phyloP scores from a whole-genome alignment of 2,113 vertebrate genomes.

The Equus przewalskii region DNA sequence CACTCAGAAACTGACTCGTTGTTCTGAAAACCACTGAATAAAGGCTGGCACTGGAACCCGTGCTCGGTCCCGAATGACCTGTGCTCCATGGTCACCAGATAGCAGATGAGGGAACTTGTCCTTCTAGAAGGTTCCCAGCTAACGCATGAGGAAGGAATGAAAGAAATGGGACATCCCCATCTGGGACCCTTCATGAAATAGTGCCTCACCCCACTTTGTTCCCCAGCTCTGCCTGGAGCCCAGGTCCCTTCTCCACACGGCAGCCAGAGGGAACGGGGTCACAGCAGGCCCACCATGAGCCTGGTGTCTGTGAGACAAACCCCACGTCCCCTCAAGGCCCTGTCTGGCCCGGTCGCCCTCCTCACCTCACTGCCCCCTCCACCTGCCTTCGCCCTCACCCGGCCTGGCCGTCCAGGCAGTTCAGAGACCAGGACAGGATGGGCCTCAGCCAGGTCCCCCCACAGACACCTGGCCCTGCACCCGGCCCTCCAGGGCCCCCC shows the following conservation, averaged over 20 bases:
- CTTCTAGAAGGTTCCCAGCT: not conserved
- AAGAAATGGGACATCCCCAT: no score
- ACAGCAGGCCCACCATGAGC: not conserved
- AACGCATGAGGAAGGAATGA: not conserved
- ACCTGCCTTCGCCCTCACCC: not conserved
- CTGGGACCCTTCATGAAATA: rapidly evolving
- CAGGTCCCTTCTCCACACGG: rapidly evolving
- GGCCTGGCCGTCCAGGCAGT: rapidly evolving
- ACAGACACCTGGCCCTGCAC: rapidly evolving
- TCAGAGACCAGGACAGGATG: rapidly evolving
- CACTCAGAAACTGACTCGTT: rapidly evolving
- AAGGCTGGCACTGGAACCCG: not conserved
- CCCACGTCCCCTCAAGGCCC: rapidly evolving
- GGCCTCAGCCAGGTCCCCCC: not conserved
- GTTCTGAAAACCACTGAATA: not conserved
- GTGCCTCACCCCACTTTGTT: rapidly evolving
- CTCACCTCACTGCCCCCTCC: not conserved
- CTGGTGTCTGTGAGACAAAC: not conserved
- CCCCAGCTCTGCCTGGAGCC: rapidly evolving
- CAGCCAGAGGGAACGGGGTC: not conserved
- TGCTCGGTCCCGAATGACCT: not conserved
- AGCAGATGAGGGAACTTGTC: not conserved
- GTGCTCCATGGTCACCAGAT: not conserved
- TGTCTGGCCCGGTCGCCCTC: rapidly evolving
- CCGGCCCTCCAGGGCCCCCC: rapidly evolving